Evolutionary conservation across 2,888 invertebrate species (phyloP), one percentile per base, ranked within the genome.

Genomic region (Mellilla xanthometata): DNA sequence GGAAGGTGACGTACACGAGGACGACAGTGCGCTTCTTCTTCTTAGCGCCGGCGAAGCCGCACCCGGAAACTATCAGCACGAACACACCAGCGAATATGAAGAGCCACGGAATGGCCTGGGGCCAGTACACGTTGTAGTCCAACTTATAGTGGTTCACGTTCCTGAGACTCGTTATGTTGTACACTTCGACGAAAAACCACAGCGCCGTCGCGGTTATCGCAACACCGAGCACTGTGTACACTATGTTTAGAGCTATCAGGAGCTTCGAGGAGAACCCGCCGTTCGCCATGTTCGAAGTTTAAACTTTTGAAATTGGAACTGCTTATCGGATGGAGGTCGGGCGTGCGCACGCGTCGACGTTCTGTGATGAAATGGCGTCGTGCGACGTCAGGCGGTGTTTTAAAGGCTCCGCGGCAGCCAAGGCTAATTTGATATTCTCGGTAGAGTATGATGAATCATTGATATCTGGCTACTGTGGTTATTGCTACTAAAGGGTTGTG

Each of bases 71-170:
- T 33, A 69, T 67, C 3, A 87, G 51, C 8, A 81, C 72, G n/a
- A 84, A 61, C 0, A 84, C 44, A 1, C 78, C 77, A 12, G 74
- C 72, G 1, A 85, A 47, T 19, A 87, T 70, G 46, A 87, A 89
- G 46, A 88, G 62, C 88, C 88, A 89, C 0, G 88, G 88, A 0
- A 86, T 68, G 0, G 81, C 84, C 55, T 89, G 88, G 0, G 87
- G 84, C 87, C 86, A 89, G 49, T 86, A 85, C 45, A 89, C 73
- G 9, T 71, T 77, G 70, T 84, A 89, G 54, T 89, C 87, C 49
- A 88, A 62, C 0, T 83, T 52, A 22, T 88, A 88, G 39, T 88
- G 88, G 62, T 83, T 84, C 26, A 68, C 58, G 50, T 86, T 84
- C 4, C 86, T 59, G 8, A 86, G 52, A 3, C 65, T 72, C 0